Conservation (phyloP, 2,888 invertebrate genomes). For the Agrotis exclamationis region DNA sequence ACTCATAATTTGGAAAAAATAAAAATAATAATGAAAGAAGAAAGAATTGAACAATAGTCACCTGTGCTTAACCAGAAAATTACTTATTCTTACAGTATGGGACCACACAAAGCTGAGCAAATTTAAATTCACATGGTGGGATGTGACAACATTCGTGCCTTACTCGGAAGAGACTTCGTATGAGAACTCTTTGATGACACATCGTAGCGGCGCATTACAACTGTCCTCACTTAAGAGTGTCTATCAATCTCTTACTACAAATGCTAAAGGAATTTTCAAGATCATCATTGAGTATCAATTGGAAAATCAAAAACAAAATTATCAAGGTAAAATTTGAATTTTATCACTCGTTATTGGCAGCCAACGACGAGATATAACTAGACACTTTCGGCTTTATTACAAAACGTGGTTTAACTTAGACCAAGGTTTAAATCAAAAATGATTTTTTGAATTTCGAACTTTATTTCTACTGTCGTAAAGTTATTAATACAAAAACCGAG, state of each 20-base stretch:
- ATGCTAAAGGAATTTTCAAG: conserved; percentile 96
- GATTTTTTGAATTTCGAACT: no score
- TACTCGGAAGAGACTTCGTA: conserved; percentile 96
- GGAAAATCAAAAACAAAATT: conserved; percentile 94
- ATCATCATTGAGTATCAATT: conserved; percentile 96
- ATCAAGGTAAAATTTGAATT: conserved; percentile 92
- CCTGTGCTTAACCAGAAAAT: no score
- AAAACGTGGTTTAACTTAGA: no score
- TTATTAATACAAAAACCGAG: no score
- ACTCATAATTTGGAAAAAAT: no score
- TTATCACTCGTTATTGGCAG: neutral
- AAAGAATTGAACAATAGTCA: no score
- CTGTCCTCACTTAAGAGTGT: conserved; percentile 97
- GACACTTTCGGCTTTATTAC: no score
- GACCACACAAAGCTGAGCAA: conserved; percentile 96
- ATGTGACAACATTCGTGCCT: conserved; percentile 95
- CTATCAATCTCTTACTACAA: conserved; percentile 96
- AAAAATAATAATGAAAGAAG: no score
- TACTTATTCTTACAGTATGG: conserved; percentile 94
- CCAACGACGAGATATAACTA: no score
- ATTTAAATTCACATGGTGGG: conserved; percentile 98
- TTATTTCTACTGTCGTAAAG: no score
- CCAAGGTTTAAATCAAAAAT: no score
- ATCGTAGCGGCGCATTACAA: conserved; percentile 94
- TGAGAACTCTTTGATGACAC: conserved; percentile 96